A percentile compares a stretch with the other conserved stretches of the same genome.
Conservation (phyloP, 2,797 vertebrate species). For the Alfaro cultratus region DNA sequence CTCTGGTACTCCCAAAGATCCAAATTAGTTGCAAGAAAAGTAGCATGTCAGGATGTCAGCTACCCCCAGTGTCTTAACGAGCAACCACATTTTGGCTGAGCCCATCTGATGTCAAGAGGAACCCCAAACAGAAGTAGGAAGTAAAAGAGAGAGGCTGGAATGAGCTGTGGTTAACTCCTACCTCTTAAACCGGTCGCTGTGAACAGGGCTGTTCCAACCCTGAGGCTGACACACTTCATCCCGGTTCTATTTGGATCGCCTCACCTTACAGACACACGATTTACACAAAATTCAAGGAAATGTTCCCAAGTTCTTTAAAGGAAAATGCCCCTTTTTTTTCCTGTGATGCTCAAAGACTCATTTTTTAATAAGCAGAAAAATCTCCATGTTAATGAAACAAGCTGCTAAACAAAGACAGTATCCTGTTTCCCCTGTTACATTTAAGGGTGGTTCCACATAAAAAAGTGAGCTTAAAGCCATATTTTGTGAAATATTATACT, state of each 20-base stretch:
- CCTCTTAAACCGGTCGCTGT: background rate
- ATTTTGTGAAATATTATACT: background rate
- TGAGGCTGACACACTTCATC: background rate
- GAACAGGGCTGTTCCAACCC: background rate
- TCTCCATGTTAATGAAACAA: background rate
- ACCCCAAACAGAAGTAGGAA: constrained; percentile 4
- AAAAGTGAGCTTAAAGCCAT: background rate
- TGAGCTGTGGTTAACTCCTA: background rate
- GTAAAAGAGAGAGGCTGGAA: constrained; percentile 3
- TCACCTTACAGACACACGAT: background rate
- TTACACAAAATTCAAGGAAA: background rate
- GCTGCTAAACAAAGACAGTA: background rate
- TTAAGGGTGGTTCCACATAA: background rate
- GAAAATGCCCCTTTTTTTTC: background rate
- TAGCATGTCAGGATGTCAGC: background rate
- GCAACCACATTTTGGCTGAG: background rate
- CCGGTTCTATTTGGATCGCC: background rate
- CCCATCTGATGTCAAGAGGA: background rate
- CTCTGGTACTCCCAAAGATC: background rate
- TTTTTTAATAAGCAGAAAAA: background rate
- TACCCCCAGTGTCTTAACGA: background rate
- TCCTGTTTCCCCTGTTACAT: background rate
- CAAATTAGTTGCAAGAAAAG: background rate
- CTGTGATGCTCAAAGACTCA: background rate
- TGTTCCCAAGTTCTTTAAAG: no score